Evolutionary conservation across 2,113 vertebrate genomes (phyloP).

Genomic region (Phaethornis superciliosus): DNA sequence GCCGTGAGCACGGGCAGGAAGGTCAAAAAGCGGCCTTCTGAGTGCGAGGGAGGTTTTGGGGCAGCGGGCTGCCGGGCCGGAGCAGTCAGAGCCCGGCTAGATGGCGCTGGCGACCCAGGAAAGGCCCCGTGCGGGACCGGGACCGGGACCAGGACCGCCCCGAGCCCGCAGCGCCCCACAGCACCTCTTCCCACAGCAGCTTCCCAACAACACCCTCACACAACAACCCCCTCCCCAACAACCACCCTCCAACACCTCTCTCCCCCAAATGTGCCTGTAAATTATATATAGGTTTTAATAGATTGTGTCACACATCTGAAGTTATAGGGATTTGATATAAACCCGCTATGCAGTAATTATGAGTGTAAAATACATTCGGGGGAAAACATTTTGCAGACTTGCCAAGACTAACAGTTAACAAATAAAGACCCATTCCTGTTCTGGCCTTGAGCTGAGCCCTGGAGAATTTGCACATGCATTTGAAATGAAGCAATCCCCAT

Average conservation of each 20-base stretch:
- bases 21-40: not conserved
- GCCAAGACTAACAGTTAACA: conserved; percentile 60
- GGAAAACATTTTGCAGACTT: conserved; percentile 20
- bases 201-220: not conserved
- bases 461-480: conserved; percentile 52
- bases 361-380: conserved; percentile 63
- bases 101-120: conserved; percentile 80
- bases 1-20: not conserved
- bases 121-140: not conserved
- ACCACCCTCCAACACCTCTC: not conserved
- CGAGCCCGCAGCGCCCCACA: too few relatives aligned
- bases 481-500: conserved; percentile 21
- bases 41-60: not conserved
- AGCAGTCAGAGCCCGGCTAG: conserved; percentile 60
- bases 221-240: too few relatives aligned
- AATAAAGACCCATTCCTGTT: conserved; percentile 37
- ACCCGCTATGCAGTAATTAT: conserved; percentile 56
- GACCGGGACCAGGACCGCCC: not conserved
- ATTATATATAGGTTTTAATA: conserved; percentile 18
- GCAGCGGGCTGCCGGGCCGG: not conserved
- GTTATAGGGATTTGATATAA: conserved; percentile 58
- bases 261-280: not conserved
- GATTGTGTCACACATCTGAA: conserved; percentile 44
- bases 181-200: not conserved
- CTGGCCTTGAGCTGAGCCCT: conserved; percentile 54